Conservation (phyloP, 1,140 invertebrate genomes). For the Venturia canescens region DNA sequence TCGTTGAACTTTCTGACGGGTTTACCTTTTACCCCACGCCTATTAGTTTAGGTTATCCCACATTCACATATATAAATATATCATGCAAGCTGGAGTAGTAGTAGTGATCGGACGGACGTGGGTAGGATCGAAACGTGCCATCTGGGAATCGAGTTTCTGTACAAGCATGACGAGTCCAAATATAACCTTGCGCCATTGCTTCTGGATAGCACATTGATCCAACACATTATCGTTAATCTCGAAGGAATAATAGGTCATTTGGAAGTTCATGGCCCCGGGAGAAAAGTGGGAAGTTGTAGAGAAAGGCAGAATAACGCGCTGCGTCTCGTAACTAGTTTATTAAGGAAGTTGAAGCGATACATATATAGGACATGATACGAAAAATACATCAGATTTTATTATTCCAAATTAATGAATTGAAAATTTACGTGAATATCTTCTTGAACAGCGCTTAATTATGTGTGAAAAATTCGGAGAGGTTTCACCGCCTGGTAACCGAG, state of each 20-base stretch:
- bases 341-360: too few species aligned
- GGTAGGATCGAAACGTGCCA: conserved; percentile 2
- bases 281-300: not conserved
- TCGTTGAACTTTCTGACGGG: conserved; percentile 61
- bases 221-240: conserved; percentile 19
- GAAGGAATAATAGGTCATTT: conserved; percentile 31
- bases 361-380: too few species aligned
- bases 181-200: not conserved
- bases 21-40: conserved; percentile 10
- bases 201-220: not conserved
- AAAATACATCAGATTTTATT: too few species aligned
- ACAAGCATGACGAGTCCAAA: conserved; percentile 5
- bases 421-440: too few species aligned
- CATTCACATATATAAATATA: not conserved
- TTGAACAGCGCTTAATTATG: too few species aligned
- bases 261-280: not conserved
- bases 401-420: too few species aligned
- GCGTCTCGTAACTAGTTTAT: too few species aligned
- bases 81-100: not conserved
- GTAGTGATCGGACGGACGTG: not conserved
- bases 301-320: too few species aligned
- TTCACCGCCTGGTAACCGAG: too few species aligned
- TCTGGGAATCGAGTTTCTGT: not conserved
- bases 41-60: not conserved
- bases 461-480: too few species aligned